phyloP scores from a whole-genome alignment of 2,797 vertebrate genomes.

The Todus mexicanus region DNA sequence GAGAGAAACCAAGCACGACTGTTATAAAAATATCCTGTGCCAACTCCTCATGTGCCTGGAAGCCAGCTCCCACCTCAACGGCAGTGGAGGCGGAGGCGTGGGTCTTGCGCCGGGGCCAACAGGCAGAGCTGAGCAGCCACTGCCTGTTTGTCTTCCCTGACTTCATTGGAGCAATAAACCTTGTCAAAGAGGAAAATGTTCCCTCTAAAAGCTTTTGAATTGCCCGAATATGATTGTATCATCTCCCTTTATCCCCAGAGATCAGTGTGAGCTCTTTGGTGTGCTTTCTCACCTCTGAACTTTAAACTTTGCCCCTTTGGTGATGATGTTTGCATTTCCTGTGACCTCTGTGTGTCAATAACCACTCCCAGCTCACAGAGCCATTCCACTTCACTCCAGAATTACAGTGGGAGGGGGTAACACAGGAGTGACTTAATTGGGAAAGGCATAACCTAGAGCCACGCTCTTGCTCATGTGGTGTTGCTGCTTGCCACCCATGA shows the following conservation, averaged over 20 bases:
- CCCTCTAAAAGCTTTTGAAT: background rate
- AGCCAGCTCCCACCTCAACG: background rate
- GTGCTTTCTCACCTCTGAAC: background rate
- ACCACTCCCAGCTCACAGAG: accelerated
- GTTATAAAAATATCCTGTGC: background rate
- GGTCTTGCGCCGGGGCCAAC: accelerated
- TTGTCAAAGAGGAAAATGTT: background rate
- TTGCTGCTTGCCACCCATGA: background rate
- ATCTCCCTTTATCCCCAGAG: background rate
- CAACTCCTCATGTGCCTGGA: background rate
- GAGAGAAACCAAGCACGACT: background rate
- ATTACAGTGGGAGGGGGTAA: accelerated
- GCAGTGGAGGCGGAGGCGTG: accelerated
- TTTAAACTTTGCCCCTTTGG: background rate
- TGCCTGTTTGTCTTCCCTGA: background rate
- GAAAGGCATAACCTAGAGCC: background rate
- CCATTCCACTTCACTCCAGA: background rate
- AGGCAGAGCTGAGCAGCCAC: background rate
- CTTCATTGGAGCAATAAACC: background rate
- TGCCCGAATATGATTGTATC: background rate
- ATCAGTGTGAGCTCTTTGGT: background rate
- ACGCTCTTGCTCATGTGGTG: accelerated
- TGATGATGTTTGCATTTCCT: background rate
- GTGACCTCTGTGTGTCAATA: background rate
- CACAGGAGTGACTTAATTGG: background rate